phyloP scores from a whole-genome alignment of 2,113 vertebrate species.

The Oryzias celebensis region DNA sequence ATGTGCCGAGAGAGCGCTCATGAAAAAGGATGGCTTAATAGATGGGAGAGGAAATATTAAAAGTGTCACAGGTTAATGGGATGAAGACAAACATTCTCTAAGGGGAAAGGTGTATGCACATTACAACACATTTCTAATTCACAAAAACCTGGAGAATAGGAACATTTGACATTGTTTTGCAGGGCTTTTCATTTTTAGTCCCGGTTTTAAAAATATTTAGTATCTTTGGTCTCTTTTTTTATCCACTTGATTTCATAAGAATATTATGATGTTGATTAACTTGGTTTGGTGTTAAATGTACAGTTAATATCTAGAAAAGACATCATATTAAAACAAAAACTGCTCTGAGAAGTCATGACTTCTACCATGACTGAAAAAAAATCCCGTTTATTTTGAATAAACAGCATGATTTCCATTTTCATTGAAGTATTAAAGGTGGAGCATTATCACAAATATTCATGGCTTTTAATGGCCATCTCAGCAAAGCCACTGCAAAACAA shows the following conservation, averaged over 20 bases:
- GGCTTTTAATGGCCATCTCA: background rate
- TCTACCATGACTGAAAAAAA: no score
- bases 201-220: background rate
- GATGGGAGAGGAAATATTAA: conserved; percentile 70
- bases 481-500: conserved; percentile 37
- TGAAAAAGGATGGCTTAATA: conserved; percentile 65
- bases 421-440: background rate
- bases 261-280: no score
- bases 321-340: background rate
- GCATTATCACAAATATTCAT: background rate
- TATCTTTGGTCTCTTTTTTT: no score
- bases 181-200: conserved; percentile 16
- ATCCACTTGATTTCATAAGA: no score
- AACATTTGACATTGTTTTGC: conserved; percentile 4
- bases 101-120: conserved; percentile 28
- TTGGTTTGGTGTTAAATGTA: background rate
- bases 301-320: background rate
- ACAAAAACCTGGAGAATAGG: conserved; percentile 21
- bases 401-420: background rate
- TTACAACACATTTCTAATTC: conserved; percentile 17
- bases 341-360: background rate
- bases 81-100: conserved; percentile 63
- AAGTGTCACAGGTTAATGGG: conserved; percentile 73
- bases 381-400: background rate
- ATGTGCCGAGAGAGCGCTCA: conserved; percentile 60